A percentile compares a stretch with the other conserved stretches of the same genome.
Evolutionary conservation across 23 tunicate species (phyloP).

Genomic region (Ascidia mentula): DNA sequence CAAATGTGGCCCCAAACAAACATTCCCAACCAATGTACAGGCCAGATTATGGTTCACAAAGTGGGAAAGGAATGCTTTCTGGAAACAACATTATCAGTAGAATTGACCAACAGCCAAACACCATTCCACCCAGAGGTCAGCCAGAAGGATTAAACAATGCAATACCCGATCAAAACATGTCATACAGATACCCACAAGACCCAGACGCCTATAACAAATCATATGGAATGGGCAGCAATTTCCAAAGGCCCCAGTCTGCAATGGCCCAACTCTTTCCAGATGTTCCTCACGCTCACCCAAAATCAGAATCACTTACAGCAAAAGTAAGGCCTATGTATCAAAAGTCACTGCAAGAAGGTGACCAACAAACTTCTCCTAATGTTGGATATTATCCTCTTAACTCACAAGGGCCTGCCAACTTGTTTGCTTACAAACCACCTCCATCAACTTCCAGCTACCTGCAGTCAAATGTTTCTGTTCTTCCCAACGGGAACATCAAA

Average conservation of each 20-base stretch:
- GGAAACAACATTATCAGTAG: background rate
- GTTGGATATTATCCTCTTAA: slow-evolving; percentile 16
- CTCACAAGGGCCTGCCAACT: slow-evolving; percentile 32
- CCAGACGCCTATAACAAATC: background rate
- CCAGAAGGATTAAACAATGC: slow-evolving; percentile 47
- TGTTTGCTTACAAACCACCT: slow-evolving; percentile 86
- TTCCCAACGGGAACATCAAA: slow-evolving; percentile 81
- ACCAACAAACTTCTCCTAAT: background rate
- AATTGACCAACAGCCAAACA: slow-evolving; percentile 35
- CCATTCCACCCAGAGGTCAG: slow-evolving; percentile 31
- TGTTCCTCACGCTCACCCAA: background rate
- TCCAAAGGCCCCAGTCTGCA: slow-evolving; percentile 60
- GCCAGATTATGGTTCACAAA: background rate
- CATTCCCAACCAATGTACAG: background rate
- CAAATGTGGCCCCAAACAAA: slow-evolving; percentile 20
- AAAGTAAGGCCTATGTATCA: slow-evolving; percentile 82
- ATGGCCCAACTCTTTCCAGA: slow-evolving; percentile 66
- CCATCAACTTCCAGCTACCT: slow-evolving; percentile 26
- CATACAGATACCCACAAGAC: slow-evolving; percentile 1
- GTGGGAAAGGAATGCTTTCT: background rate
- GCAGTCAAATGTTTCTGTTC: slow-evolving; percentile 60
- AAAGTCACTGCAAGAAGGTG: slow-evolving; percentile 10
- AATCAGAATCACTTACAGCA: slow-evolving; percentile 60
- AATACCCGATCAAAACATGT: background rate
- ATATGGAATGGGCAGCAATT: slow-evolving; percentile 19